Evolutionary conservation across 2,113 vertebrate genomes (phyloP).

Genomic region (Lagopus leucura): DNA sequence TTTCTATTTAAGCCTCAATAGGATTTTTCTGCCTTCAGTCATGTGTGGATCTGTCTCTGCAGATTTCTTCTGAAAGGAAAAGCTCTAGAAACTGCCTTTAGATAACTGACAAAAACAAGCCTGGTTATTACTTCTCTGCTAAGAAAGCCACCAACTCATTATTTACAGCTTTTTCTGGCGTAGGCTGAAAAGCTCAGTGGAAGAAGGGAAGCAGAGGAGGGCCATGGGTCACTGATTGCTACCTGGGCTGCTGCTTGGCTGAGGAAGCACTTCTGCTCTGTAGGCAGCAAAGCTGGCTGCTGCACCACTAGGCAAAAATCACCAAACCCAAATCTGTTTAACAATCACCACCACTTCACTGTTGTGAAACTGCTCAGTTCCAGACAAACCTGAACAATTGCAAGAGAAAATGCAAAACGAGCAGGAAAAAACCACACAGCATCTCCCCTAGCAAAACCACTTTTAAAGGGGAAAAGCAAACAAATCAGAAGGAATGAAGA

Average conservation of each 20-base stretch:
- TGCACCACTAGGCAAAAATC: neutral
- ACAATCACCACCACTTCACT: neutral
- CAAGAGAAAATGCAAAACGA: neutral
- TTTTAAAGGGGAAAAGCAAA: neutral
- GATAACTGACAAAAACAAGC: neutral
- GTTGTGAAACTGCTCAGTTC: neutral
- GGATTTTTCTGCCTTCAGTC: neutral
- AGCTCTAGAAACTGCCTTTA: neutral
- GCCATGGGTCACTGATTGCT: fast-evolving
- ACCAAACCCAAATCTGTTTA: neutral
- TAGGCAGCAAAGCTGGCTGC: neutral
- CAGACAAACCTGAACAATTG: neutral
- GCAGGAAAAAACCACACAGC: neutral
- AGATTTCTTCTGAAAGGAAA: neutral
- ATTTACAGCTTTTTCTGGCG: neutral
- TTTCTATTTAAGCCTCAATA: neutral
- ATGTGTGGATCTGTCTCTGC: neutral
- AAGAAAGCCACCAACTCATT: neutral
- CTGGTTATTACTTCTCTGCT: neutral
- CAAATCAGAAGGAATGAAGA: neutral
- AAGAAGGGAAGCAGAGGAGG: neutral
- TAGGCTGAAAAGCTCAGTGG: neutral
- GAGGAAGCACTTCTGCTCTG: neutral
- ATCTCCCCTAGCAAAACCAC: neutral
- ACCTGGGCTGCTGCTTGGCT: neutral